Base-by-base conservation (phyloP, 2,888 invertebrate species). In the Hemithea aestivaria region DNA sequence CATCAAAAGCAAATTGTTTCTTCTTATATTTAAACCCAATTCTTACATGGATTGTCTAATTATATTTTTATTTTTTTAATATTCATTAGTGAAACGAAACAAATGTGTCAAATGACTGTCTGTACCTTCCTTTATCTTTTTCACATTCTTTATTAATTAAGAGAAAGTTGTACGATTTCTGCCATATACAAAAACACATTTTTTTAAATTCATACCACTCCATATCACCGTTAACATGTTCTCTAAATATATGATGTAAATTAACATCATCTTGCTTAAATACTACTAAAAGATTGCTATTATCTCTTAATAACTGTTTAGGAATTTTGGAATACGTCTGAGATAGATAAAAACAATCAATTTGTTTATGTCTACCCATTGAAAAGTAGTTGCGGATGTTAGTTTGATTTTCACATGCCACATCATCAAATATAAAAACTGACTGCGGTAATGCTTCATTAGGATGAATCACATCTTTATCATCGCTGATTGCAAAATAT, bases 291-390 rank as follows among this genome's bases (percentile, higher is more conserved):
- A 48, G 8, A 8, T 45, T 49, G 1, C 8, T 35, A 27, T 49
- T 49, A 26, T 47, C 47, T 25, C 43, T 20, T 9, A 47, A 12
- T 4, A 62, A 27, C 27, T 66, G 62, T 25, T 62, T 64, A 2
- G 59, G 58, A 8, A 64, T 40, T 39, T 53, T 52, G 1, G 54
- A 46, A 44, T 63, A 66, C 8, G 57, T 60, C 35, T 67, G 66
- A n/a, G 12, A 21, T 20, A 45, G 12, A 30, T 35, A 48, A 38
- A 63, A 59, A 46, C 48, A 45, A 37, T 49, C 51, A n/a, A 51
- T 40, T 7, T 27, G 2, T 20, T 38, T 45, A 34, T 51, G 51
- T 28, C 50, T 32, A 5, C 48, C 43, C 43, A 43, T 47, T 0
- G 37, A 0, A 25, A 33, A 45, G 16, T 35, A 37, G 22, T 40